Base-by-base conservation (phyloP, 2,888 invertebrate genomes). In the Chrysolina americana region DNA sequence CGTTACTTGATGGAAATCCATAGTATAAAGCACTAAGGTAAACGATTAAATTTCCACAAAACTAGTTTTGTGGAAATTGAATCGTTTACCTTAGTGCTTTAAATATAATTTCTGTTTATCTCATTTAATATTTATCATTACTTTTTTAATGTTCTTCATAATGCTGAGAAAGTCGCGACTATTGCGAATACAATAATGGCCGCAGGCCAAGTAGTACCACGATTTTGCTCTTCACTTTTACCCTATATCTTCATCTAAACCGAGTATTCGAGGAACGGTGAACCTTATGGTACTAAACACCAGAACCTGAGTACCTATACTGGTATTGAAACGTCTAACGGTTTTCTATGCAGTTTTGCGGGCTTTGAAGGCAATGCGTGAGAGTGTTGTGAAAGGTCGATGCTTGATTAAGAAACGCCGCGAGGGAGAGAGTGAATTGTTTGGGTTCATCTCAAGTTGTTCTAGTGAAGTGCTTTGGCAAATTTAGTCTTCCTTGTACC, bases 321-420 rank as follows among this genome's bases (percentile, higher is more conserved):
- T 50, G 21, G 21, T 41, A 66, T 15, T 21, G 17, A 53, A 53
- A 53, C 21, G 23, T 36, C 53, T 65, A 65, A 65, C 65, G 65
- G 59, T 47, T 50, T 5, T 17, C 50, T 41, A 63, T 56, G 48
- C 62, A 56, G 53, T 64, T 21, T 62, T 69, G 62, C 41, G 56
- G 41, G 17, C 63, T 70, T 19, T 50, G 17, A 50, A 47, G 15
- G 48, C 50, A 70, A 81, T 82, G 84, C 82, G 83, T 84, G 83
- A 82, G 83, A 83, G 82, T 82, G 79, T 83, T 84, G 85, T 84
- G 85, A 84, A 85, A 85, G 84, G 85, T 84, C 83, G 83, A 75
- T 77, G 77, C 74, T 80, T 78, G 82, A 83, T 85, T 81, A 82
- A 80, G 84, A 83, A 85, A 84, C 81, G 78, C 63, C 68, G 76